A percentile compares a stretch with the other conserved stretches of the same genome.
Evolutionary conservation across 2,797 vertebrate genomes (phyloP).

Genomic region (Sebastes cheni): DNA sequence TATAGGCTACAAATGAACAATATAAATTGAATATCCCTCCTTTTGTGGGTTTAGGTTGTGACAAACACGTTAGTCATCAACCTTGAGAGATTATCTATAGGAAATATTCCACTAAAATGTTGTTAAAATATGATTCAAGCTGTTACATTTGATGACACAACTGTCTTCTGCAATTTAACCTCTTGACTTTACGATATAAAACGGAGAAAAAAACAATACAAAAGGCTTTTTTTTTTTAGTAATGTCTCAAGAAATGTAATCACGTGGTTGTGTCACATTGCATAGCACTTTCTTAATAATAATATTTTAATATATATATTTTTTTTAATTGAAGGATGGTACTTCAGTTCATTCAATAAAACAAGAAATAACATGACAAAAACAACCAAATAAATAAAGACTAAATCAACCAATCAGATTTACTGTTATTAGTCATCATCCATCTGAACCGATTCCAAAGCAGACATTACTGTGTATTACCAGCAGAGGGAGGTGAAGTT

Average conservation of each 20-base stretch:
- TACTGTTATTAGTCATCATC: not conserved
- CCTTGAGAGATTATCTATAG: not conserved
- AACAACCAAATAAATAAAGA: not conserved
- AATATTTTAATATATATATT: not conserved
- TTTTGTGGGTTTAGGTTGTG: not conserved
- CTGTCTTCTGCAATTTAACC: not conserved
- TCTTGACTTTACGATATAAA: not conserved
- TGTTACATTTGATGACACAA: not conserved
- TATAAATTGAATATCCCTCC: not conserved
- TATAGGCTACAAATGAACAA: not conserved
- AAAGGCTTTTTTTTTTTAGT: too few relatives aligned
- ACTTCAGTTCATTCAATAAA: not conserved
- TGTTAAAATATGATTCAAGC: not conserved
- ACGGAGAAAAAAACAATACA: not conserved
- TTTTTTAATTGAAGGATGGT: not conserved
- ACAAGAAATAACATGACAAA: not conserved
- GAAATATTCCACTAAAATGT: not conserved
- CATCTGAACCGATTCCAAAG: not conserved
- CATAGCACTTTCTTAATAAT: not conserved
- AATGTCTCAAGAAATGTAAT: not conserved
- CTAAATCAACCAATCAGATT: not conserved
- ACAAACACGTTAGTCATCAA: not conserved
- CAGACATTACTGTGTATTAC: slow-evolving; percentile 22
- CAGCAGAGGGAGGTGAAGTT: slow-evolving; percentile 68
- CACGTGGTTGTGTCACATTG: not conserved